Base-by-base conservation (phyloP, 2,113 vertebrate genomes). In the Antigone vipio region DNA sequence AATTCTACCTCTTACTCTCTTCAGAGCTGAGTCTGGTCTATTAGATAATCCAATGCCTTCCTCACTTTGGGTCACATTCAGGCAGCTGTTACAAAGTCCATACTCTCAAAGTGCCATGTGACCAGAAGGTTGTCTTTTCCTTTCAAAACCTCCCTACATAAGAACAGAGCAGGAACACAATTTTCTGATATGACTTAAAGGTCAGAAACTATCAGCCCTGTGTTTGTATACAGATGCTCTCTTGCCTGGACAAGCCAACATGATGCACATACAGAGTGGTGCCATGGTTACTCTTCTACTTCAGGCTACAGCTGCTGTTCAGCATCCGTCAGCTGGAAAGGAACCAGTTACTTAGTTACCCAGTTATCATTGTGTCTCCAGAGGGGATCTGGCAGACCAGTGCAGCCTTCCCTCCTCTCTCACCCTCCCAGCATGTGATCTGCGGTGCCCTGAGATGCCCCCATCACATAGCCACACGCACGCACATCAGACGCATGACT, bases 191-290 rank as follows among this genome's bases (percentile, higher is more conserved):
- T 15, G 19, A 53, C 82, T 79, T 88, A 79, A 91, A 83, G 50
- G 52, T 82, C 94, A 91, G 69, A 66, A 91, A 42, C 63, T 38
- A 15, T 58, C 20, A 42, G 22, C 5, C 23, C 45, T 47, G 16
- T 85, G 38, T 87, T 79, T 91, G 38, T 52, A 44, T 26, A 15
- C 17, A 34, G 42, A 78, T 30, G 58, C 15, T 67, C 3, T 69
- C 83, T 77, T 91, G 55, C 59, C 68, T 71, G 89, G 30, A 55
- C 75, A 92, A 89, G 59, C 15, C 77, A 89, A 66, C 15, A 19
- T 5, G 27, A 76, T 85, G 77, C n/a, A 67, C 15, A 9, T 5
- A 72, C 53, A 92, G 34, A 76, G 24, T 40, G 47, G 76, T 45
- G 74, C 81, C 52, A 27, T 53, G 44, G 44, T 89, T 92, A 49